A percentile compares a stretch with the other conserved stretches of the same genome.
Evolutionary conservation across 2,113 vertebrate species (phyloP).

Genomic region (Octodon degus): DNA sequence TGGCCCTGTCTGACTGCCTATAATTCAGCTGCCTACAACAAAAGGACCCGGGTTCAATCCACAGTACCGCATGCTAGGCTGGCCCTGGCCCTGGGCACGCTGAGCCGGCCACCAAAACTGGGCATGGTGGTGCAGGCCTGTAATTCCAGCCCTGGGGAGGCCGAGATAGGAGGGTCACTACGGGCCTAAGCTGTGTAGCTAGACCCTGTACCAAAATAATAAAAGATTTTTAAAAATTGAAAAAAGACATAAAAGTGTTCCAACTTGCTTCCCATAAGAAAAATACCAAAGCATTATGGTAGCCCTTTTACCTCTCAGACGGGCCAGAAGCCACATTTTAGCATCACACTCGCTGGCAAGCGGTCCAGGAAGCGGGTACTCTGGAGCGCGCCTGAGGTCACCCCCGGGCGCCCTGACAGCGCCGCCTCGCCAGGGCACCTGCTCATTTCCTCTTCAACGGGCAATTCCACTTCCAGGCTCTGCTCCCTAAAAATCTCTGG

Average conservation of each 20-base stretch:
- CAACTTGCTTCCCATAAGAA: background rate
- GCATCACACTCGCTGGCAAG: background rate
- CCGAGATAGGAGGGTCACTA: no score
- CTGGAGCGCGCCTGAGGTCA: background rate
- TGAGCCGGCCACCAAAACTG: no score
- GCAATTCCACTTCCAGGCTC: background rate
- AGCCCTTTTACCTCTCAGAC: background rate
- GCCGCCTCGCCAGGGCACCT: background rate
- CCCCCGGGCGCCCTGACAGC: background rate
- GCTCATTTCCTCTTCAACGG: background rate
- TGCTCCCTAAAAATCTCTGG: background rate
- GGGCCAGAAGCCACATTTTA: background rate
- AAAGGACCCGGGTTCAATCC: no score
- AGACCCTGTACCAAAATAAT: no score
- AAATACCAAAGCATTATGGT: background rate
- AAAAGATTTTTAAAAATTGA: no score
- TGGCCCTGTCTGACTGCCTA: no score
- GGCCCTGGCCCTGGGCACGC: no score
- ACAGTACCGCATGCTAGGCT: no score
- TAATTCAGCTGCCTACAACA: no score
- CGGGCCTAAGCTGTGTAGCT: no score
- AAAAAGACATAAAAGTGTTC: background rate
- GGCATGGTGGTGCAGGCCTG: no score
- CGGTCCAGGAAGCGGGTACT: background rate
- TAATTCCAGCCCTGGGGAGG: no score